These are phyloP conservation scores for Mustela lutreola DNA, from an alignment of 2,113 vertebrate species.

Conservation along the genomic window DNA sequence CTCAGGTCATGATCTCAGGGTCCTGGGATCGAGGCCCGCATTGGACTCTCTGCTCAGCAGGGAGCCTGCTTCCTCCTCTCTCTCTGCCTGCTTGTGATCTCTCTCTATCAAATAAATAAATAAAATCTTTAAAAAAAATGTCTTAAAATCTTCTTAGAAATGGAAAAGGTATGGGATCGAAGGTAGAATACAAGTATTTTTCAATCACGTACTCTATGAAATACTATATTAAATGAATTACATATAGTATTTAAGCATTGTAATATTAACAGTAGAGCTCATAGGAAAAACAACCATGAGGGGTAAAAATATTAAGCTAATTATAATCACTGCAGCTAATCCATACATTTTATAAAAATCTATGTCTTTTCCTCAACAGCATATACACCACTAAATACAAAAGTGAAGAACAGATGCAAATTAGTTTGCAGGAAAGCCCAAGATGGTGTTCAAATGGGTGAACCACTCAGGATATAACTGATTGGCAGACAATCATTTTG, in stretches of 20 bases:
- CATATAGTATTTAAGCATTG: neutral
- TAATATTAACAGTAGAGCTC: neutral
- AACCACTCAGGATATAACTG: neutral
- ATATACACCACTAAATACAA: neutral
- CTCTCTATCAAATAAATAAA: too few relatives aligned
- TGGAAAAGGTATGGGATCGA: neutral
- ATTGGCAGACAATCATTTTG: neutral
- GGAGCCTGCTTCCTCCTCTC: too few relatives aligned
- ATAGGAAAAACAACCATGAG: neutral
- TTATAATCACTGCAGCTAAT: neutral
- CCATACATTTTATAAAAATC: neutral
- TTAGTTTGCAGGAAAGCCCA: neutral
- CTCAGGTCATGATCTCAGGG: too few relatives aligned
- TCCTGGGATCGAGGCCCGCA: too few relatives aligned
- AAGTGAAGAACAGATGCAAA: neutral
- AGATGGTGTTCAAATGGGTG: neutral
- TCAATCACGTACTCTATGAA: neutral
- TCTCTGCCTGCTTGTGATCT: too few relatives aligned
- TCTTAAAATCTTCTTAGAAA: constrained; percentile 20
- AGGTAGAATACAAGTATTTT: neutral
- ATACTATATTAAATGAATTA: neutral
- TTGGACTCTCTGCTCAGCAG: too few relatives aligned
- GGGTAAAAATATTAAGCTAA: neutral
- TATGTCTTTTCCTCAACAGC: neutral
- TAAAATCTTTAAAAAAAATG: neutral